Evolutionary conservation across 2,113 vertebrate genomes (phyloP).

Genomic region (Microcebus griseorufus): DNA sequence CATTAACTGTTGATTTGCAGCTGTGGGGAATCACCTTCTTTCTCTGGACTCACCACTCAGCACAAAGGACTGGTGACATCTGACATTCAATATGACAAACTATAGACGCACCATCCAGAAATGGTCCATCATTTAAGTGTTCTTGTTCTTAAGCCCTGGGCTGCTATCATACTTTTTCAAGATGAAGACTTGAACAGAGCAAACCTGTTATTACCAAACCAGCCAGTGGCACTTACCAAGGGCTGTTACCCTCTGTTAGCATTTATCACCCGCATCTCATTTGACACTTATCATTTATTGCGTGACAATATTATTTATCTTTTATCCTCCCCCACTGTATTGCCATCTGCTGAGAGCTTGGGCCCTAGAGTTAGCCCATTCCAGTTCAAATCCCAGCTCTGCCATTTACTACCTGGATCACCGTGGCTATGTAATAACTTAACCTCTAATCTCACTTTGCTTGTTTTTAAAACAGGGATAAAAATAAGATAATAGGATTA

Average conservation of each 20-base stretch:
- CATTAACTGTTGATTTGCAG: conserved; percentile 46
- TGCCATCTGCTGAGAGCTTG: not conserved
- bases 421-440: not conserved
- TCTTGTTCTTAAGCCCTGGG: conserved; percentile 46
- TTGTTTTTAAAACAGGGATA: not conserved
- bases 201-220: conserved; percentile 63
- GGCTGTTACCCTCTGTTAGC: conserved; percentile 45
- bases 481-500: not conserved
- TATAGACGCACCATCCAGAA: not conserved
- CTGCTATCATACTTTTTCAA: conserved; percentile 58
- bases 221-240: conserved; percentile 55
- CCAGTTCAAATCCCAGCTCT: not conserved
- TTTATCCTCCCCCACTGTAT: not conserved
- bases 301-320: conserved; percentile 67
- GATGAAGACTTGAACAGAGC: conserved; percentile 50
- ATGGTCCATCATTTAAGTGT: conserved; percentile 14
- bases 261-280: conserved; percentile 45
- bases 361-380: not conserved
- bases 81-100: conserved; percentile 32
- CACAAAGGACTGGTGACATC: not conserved
- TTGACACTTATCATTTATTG: conserved; percentile 66
- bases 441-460: not conserved
- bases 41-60: not conserved
- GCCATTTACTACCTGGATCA: not conserved
- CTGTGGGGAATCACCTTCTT: not conserved